Base-by-base conservation (phyloP, 2,113 vertebrate species). In the Alosa alosa region DNA sequence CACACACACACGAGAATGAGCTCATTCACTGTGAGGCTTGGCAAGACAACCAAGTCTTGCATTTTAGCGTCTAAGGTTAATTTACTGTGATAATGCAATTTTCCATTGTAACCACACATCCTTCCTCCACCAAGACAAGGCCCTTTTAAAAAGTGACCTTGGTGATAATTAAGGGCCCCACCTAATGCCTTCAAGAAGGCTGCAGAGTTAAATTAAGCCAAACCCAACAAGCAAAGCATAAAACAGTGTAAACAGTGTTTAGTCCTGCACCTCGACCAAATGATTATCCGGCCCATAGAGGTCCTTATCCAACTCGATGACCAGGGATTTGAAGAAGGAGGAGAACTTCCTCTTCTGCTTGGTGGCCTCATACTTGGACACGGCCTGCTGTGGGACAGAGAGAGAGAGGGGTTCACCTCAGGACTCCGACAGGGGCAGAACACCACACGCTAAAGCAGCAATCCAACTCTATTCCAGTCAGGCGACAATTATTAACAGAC, bases 311-410 rank as follows among this genome's bases (percentile, higher is more conserved):
- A 99, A 93, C 90, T 99, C 98, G 11, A 99, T 99, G 92, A 99
- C 98, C 92, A 99, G 95, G 86, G 98, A 99, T 91, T 99, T 99
- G 94, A 99, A 99, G 95, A 99, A 99, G 85, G 98, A 99, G n/a
- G 98, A 99, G 88, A 99, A 99, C 89, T 99, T 99, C 89, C 98
- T 96, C 90, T 99, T 99, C 95, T 99, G 98, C 92, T 99, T 99
- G 88, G 98, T 99, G 90, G 98, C 98, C 94, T 99, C 98, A 36
- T 99, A 99, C 93, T 99, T 99, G 89, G 98, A 99, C 90, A 99
- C 95, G 85, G 97, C 97, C 68, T 97, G 97, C 98, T 99, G 95
- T 39, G 36, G 72, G 94, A 93, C 86, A 91, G 72, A 92, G 36
- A 78, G 45, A 86, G 91, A 31, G 31, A 31, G 90, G 87, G 90